phyloP scores from a whole-genome alignment of 2,888 invertebrate genomes.

The Danaus chrysippus region DNA sequence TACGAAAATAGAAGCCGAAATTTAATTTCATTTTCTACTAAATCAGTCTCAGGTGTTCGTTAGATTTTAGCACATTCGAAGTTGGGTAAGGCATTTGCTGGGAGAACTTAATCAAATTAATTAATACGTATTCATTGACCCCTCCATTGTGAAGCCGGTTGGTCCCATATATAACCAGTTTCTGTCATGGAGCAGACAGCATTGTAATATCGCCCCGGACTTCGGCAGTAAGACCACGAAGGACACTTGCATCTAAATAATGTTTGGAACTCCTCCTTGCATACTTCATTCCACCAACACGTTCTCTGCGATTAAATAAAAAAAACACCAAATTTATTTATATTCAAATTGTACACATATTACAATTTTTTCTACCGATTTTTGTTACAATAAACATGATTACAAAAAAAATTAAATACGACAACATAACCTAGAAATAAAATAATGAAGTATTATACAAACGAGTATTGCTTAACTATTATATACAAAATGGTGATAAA shows the following conservation, averaged over 20 bases:
- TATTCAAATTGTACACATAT: too few species aligned
- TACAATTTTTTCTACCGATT: too few species aligned
- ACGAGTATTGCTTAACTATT: too few species aligned
- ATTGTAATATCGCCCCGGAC: conserved; percentile 93
- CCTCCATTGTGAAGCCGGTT: conserved; percentile 80
- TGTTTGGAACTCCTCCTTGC: conserved; percentile 94
- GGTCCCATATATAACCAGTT: conserved; percentile 94
- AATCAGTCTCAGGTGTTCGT: conserved; percentile 71
- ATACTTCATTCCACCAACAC: conserved; percentile 96
- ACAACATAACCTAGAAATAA: conserved; percentile 1
- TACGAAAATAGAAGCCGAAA: conserved; percentile 72
- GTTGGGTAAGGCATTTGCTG: conserved; percentile 21
- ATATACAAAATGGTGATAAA: too few species aligned
- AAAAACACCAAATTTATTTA: not conserved
- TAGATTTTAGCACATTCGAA: conserved; percentile 53
- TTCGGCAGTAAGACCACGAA: conserved; percentile 92
- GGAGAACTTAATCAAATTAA: conserved; percentile 23
- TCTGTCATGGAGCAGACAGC: conserved; percentile 94
- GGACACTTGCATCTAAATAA: conserved; percentile 93
- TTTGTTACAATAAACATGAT: too few species aligned
- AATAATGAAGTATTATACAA: conserved; percentile 5
- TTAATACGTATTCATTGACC: conserved; percentile 46
- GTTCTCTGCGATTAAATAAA: conserved; percentile 82
- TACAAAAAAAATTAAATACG: not conserved
- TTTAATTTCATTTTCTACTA: conserved; percentile 61